Percentiles rank a stretch among this genome's conserved stretches.
Conservation (phyloP, 2,797 vertebrate genomes). For the Ataeniobius toweri region DNA sequence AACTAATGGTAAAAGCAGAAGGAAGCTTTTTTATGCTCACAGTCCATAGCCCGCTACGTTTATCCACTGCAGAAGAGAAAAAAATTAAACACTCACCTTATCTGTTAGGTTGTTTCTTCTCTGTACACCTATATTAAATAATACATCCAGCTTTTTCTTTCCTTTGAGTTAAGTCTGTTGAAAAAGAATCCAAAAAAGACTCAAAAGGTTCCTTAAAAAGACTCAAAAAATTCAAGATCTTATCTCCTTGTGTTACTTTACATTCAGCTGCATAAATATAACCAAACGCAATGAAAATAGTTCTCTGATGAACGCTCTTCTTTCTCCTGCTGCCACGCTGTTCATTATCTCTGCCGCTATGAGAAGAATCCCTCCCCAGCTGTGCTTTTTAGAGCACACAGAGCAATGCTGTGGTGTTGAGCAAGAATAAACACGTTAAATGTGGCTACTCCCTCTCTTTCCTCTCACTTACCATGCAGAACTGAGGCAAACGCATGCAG, state of each 20-base stretch:
- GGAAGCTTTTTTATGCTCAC: background rate
- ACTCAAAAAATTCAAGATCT: background rate
- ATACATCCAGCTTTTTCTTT: background rate
- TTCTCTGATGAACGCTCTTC: background rate
- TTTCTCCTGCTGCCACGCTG: constrained; percentile 4
- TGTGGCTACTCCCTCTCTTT: constrained; percentile 1
- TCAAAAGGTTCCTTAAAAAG: no score
- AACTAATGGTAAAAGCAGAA: background rate
- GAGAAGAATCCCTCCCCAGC: constrained; percentile 10
- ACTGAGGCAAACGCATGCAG: background rate
- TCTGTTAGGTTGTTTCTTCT: background rate
- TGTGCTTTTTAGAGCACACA: constrained; percentile 11
- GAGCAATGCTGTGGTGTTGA: constrained; percentile 25
- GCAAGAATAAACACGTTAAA: constrained; percentile 5
- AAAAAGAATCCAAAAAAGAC: background rate
- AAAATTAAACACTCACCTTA: background rate
- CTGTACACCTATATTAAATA: background rate
- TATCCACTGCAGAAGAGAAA: background rate
- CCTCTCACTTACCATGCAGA: background rate
- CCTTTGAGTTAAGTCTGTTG: background rate
- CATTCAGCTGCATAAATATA: background rate
- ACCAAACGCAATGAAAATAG: background rate
- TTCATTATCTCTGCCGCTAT: background rate
- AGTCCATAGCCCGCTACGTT: background rate
- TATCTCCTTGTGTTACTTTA: background rate